Evolutionary conservation across 1,140 invertebrate genomes (phyloP).

Genomic region (Parasteatoda tepidariorum): DNA sequence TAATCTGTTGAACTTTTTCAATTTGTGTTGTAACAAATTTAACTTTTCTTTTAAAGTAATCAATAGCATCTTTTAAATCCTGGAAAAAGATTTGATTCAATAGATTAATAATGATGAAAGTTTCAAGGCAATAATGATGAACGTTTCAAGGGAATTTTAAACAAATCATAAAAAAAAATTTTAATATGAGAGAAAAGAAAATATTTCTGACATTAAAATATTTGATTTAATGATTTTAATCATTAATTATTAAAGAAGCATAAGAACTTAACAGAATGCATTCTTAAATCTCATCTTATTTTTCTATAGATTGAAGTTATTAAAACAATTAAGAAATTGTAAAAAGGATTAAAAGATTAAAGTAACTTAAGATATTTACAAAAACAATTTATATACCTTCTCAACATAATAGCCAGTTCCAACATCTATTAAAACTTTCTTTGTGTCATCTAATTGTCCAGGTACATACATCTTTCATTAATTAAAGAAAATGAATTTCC

Average conservation of each 20-base stretch:
- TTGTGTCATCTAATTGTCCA: slow-evolving; percentile 82
- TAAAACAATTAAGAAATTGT: background rate
- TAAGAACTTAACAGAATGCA: too few species aligned
- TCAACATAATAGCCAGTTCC: slow-evolving; percentile 96
- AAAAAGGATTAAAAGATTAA: background rate
- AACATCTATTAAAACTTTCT: slow-evolving; percentile 90
- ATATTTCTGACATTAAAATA: background rate
- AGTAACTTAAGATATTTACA: background rate
- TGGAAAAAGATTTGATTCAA: slow-evolving; percentile 67
- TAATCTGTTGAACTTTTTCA: slow-evolving; percentile 88
- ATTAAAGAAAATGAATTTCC: slow-evolving; percentile 38
- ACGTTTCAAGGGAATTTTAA: too few species aligned
- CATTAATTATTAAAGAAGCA: too few species aligned
- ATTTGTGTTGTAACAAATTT: slow-evolving; percentile 93
- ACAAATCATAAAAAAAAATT: too few species aligned
- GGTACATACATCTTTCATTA: slow-evolving; percentile 86
- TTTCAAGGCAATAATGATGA: too few species aligned
- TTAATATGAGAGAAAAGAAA: background rate
- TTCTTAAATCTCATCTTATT: too few species aligned
- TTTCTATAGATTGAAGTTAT: too few species aligned
- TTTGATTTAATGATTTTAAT: too few species aligned
- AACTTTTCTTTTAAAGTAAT: slow-evolving; percentile 92
- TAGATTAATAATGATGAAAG: background rate
- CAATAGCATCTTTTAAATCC: slow-evolving; percentile 82
- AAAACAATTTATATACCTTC: slow-evolving; percentile 74